These are phyloP conservation scores for Pseudorhiza aurosa DNA, from an alignment of 30 jellyfish, hydroid and myxozoan species.

Conservation along the genomic window DNA sequence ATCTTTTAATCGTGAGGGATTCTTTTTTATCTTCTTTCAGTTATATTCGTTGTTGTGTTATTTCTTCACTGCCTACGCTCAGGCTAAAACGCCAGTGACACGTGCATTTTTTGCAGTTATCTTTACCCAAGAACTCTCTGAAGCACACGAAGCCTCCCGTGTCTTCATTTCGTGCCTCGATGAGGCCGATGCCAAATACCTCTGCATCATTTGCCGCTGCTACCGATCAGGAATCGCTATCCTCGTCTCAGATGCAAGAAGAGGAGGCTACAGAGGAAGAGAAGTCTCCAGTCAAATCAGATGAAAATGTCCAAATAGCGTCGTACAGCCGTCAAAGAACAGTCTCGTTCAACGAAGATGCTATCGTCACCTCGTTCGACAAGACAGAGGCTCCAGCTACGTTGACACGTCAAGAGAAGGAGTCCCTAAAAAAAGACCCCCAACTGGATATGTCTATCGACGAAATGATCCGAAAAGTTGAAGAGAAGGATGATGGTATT, in stretches of 20 bases:
- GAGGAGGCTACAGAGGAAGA: not conserved
- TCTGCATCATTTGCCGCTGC: not conserved
- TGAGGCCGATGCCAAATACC: slow-evolving; percentile 6
- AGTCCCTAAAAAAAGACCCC: not conserved
- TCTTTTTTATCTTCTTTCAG: too few relatives aligned
- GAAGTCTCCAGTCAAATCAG: not conserved
- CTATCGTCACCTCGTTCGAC: slow-evolving; percentile 4
- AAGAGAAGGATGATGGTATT: slow-evolving; percentile 24
- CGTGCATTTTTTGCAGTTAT: too few relatives aligned
- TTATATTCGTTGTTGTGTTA: too few relatives aligned
- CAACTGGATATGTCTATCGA: slow-evolving; percentile 10
- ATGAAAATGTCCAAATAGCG: not conserved
- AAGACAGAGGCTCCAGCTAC: slow-evolving; percentile 6
- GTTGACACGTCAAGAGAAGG: not conserved
- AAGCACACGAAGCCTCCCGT: slow-evolving; percentile 4
- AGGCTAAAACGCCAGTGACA: too few relatives aligned
- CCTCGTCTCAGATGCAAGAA: not conserved
- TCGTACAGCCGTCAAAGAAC: slow-evolving; percentile 8
- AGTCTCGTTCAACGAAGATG: slow-evolving; percentile 59
- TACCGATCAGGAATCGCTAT: not conserved
- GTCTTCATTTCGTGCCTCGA: slow-evolving; percentile 12
- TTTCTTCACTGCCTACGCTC: too few relatives aligned
- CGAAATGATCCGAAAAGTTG: slow-evolving; percentile 20
- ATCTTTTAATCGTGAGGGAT: too few relatives aligned
- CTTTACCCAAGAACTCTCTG: slow-evolving; percentile 3